phyloP scores from a whole-genome alignment of 2,797 vertebrate genomes.

The Gallinago stenura region DNA sequence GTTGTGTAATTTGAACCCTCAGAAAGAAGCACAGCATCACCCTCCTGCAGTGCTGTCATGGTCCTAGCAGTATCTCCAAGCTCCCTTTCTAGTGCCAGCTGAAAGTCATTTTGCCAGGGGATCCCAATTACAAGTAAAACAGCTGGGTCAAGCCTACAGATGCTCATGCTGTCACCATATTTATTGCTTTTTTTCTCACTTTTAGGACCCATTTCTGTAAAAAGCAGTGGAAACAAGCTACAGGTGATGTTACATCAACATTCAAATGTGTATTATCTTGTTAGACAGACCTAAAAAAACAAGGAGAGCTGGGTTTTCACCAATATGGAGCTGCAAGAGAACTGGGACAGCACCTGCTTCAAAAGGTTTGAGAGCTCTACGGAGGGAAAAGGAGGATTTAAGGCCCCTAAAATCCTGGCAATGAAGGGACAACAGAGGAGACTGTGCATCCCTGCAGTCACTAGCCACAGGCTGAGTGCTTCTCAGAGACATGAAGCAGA shows the following conservation, averaged over 20 bases:
- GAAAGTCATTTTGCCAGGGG: neutral
- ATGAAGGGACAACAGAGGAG: neutral
- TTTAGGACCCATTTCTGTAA: neutral
- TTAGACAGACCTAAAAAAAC: neutral
- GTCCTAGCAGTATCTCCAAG: neutral
- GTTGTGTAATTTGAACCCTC: neutral
- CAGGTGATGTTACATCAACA: neutral
- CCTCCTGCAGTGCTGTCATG: neutral
- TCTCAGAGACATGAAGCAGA: rapidly evolving
- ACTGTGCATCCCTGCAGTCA: neutral
- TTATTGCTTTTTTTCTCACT: neutral
- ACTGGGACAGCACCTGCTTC: neutral
- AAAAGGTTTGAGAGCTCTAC: neutral
- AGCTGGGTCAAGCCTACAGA: neutral
- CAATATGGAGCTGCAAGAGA: neutral
- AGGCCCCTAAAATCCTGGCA: neutral
- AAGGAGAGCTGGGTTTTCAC: neutral
- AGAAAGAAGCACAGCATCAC: neutral
- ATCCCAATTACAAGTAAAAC: neutral
- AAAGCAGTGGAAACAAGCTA: neutral
- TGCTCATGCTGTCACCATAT: neutral
- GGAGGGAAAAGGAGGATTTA: neutral
- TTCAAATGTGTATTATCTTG: neutral
- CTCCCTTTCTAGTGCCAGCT: neutral
- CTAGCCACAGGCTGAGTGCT: neutral